Percentiles rank a stretch among this genome's conserved stretches.
phyloP scores from a whole-genome alignment of 2,797 vertebrate genomes.

The Ambastaia sidthimunki region DNA sequence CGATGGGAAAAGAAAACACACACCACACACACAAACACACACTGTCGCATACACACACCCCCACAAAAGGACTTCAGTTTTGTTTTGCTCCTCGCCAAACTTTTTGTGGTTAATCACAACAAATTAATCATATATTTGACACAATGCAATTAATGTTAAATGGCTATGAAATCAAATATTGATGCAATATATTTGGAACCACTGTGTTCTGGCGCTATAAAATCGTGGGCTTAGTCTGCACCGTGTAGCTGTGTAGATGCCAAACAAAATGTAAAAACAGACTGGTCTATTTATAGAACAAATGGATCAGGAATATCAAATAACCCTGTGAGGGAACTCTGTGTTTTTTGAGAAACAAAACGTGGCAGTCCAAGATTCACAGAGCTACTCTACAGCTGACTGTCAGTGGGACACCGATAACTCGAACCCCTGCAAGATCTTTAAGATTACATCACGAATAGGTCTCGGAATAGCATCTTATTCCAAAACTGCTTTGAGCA shows the following conservation, averaged over 20 bases:
- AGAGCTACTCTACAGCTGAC: constrained; percentile 50
- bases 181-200: background rate
- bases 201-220: background rate
- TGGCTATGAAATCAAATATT: background rate
- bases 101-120: background rate
- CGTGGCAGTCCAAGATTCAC: constrained; percentile 43
- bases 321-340: background rate
- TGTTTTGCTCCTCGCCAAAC: constrained; percentile 37
- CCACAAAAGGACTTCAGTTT: constrained; percentile 58
- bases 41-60: constrained; percentile 58
- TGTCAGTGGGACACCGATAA: constrained; percentile 70
- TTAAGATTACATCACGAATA: background rate
- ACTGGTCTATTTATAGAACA: constrained; percentile 4
- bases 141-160: background rate
- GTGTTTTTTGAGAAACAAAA: constrained; percentile 38
- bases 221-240: background rate
- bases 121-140: background rate
- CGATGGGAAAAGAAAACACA: constrained; percentile 46
- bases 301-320: constrained; percentile 13
- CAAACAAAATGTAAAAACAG: constrained; percentile 10
- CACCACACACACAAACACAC: constrained; percentile 52
- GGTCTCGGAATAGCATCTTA: background rate
- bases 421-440: constrained; percentile 67
- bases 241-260: background rate
- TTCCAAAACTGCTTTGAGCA: background rate